Base-by-base conservation (phyloP, 2,113 vertebrate species). In the Eolophus roseicapilla region DNA sequence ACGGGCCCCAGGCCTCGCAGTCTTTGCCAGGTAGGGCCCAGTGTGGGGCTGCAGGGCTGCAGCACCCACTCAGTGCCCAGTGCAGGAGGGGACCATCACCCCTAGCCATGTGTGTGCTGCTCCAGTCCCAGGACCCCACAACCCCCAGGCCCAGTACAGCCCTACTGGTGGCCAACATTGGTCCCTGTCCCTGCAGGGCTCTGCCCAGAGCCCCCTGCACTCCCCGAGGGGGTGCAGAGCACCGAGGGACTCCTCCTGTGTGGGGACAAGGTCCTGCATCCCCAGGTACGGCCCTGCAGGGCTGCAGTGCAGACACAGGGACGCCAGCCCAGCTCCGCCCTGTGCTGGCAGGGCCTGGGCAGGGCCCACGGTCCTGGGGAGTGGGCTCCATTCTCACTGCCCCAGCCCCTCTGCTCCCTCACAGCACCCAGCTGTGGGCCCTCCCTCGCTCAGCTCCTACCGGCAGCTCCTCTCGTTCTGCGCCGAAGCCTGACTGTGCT, bases 381-480 rank as follows among this genome's bases (percentile, higher is more conserved):
- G 13, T 35, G 15, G 16, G 4, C 50, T 3, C 24, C 31, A 4
- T 37, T 11, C 23, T 15, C 60, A 4, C 86, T 27, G 50, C 41
- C 29, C 20, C 19, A 6, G 53, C 59, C 62, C 86, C 24, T 75
- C 46, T 10, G 28, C 41, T 93, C 89, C 84, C 94, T 75, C 92
- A 35, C 90, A 95, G 98, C 93, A 3, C 94, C 96, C 83, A 37
- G 81, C 62, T 91, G 19, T 90, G 3, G 93, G 12, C 50, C 21
- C 39, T 84, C 82, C 90, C 94, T 95, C 27, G 10, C 90, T 95
- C 97, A 49, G 89, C 96, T 95, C 92, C 97, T 92, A 94, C 97
- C 96, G 5, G 15, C 93, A 18, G 16, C 93, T 79, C 84, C 95
- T 39, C 59, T 97, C 57, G 47, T 97, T 78, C 95, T 97, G 94